These are phyloP conservation scores for Mactromeris polynyma DNA, from an alignment of 2,888 invertebrate genomes.

Conservation along the genomic window DNA sequence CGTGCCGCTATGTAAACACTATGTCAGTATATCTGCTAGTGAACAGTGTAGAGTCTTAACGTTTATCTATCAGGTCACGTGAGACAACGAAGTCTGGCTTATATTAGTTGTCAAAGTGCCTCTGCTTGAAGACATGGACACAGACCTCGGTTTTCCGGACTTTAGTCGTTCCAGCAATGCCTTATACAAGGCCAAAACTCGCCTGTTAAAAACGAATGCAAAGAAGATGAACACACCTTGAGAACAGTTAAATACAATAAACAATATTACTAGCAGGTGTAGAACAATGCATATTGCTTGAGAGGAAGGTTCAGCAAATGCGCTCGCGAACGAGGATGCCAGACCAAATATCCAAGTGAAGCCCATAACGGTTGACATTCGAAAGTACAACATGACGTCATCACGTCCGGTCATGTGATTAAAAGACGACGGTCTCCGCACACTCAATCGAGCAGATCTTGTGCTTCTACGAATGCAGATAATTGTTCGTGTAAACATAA, in stretches of 20 bases:
- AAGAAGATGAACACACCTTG: slow-evolving; percentile 83
- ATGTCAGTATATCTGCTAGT: no score
- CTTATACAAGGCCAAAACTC: slow-evolving; percentile 76
- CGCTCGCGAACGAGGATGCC: slow-evolving; percentile 80
- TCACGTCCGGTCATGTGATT: slow-evolving; percentile 75
- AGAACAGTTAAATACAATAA: slow-evolving; percentile 81
- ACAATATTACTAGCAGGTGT: slow-evolving; percentile 78
- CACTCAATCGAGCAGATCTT: slow-evolving; percentile 70
- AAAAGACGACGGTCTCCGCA: slow-evolving; percentile 69
- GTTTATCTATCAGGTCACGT: slow-evolving; percentile 30
- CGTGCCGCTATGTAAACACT: no score
- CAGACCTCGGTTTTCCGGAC: slow-evolving; percentile 25
- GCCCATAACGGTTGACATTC: slow-evolving; percentile 85
- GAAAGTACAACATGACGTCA: slow-evolving; percentile 83
- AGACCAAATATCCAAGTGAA: slow-evolving; percentile 85
- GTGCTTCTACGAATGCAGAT: slow-evolving; percentile 78
- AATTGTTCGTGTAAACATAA: slow-evolving; percentile 81
- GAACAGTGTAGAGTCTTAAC: no score
- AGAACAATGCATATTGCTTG: slow-evolving; percentile 74
- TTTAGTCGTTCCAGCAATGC: slow-evolving; percentile 52
- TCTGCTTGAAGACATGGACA: slow-evolving; percentile 56
- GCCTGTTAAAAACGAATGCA: slow-evolving; percentile 81
- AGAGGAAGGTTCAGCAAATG: slow-evolving; percentile 70
- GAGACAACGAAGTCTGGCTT: slow-evolving; percentile 51
- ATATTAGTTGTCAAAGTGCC: slow-evolving; percentile 41